A percentile compares a stretch with the other conserved stretches of the same genome.
These are phyloP conservation scores for Clusia tigrina DNA, from an alignment of 2,888 invertebrate genomes.

Conservation along the genomic window DNA sequence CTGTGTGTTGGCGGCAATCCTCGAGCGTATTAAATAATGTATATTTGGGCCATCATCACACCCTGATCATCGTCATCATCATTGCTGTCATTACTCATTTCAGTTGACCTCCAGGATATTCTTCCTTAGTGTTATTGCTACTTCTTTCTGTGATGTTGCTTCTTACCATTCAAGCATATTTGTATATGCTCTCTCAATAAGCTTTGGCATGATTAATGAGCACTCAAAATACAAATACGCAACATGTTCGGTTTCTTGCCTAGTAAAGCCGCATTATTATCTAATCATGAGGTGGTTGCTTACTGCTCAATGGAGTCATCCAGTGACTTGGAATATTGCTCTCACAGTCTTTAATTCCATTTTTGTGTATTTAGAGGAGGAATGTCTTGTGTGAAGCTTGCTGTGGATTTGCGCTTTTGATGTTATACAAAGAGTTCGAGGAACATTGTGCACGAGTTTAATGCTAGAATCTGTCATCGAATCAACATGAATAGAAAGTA, in stretches of 20 bases:
- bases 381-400: too few relatives aligned
- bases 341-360: too few relatives aligned
- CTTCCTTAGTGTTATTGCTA: too few relatives aligned
- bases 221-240: constrained; percentile 33
- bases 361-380: too few relatives aligned
- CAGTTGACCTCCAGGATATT: not conserved
- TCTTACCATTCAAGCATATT: not conserved
- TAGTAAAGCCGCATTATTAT: constrained; percentile 17
- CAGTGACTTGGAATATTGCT: too few relatives aligned
- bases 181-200: constrained; percentile 21
- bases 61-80: not conserved
- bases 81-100: not conserved
- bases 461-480: too few relatives aligned
- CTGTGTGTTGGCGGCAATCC: not conserved
- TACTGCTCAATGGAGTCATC: too few relatives aligned
- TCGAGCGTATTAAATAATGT: not conserved
- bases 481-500: too few relatives aligned
- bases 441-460: too few relatives aligned
- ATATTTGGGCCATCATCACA: not conserved
- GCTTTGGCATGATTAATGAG: constrained; percentile 34
- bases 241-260: constrained; percentile 14
- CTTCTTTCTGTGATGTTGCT: not conserved
- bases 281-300: constrained; percentile 11
- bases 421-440: too few relatives aligned
- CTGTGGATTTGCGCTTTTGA: too few relatives aligned